Base-by-base conservation (phyloP, 2,888 invertebrate genomes). In the Hirtodrosophila alboralis region DNA sequence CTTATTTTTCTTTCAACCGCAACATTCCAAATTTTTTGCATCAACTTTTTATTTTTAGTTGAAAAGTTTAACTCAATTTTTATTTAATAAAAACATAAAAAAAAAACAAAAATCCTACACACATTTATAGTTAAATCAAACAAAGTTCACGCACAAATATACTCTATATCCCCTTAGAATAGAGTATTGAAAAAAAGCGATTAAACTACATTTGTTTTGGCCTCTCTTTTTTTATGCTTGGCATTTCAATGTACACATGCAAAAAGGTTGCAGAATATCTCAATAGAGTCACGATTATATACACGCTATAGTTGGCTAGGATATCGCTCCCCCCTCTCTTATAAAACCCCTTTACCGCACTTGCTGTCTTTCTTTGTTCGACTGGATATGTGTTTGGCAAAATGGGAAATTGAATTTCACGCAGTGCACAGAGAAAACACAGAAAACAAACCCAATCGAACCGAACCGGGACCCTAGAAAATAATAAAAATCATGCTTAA, bases 401-500 rank as follows among this genome's bases (percentile, higher is more conserved):
- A 81, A 70, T 83, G 81, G 86, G 75, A 84, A 84, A 84, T 84
- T 84, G 81, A 84, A 84, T 84, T 84, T 84, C 71, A 85, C 75
- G 84, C 83, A 65, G 65, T 67, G 59, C 67, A 60, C n/a, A n/a
- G n/a, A n/a, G n/a, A n/a, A n/a, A n/a, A n/a, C n/a, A n/a, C n/a
- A n/a, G n/a, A 79, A 85, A 80, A 84, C 81, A 74, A 79, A 74
- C 79, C 63, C 75, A 78, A 72, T 71, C 74, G 67, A 62, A 44
- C 26, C 14, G 36, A 13, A 34, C n/a, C n/a, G 18, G 60, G 13
- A 40, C n/a, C 18, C 18, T 5, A 33, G 33, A 37, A 69, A 28
- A 66, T 83, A 85, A 85, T 83, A 85, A 85, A n/a, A 85, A 81
- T 83, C 79, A 75, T 73, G 83, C 80, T 73, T 75, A 73, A 74